Percentiles rank a stretch among this genome's conserved stretches.
These are phyloP conservation scores for Hirudinaria manillensis DNA, from an alignment of 2,888 invertebrate species.

Conservation along the genomic window DNA sequence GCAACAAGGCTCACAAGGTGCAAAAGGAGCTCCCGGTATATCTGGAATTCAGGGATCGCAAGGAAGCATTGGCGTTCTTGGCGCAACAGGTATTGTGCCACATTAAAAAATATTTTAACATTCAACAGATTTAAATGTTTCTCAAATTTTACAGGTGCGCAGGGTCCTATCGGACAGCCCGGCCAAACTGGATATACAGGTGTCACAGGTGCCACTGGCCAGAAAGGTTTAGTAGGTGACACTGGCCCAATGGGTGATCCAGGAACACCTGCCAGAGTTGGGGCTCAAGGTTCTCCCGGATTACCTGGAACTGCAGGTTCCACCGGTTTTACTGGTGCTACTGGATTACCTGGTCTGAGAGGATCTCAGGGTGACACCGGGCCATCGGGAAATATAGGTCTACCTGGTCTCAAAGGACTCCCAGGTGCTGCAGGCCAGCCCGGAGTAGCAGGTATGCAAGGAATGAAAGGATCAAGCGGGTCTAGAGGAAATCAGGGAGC, in stretches of 20 bases:
- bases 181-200: constrained; percentile 32
- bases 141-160: constrained; percentile 25
- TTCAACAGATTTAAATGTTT: not conserved
- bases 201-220: constrained; percentile 34
- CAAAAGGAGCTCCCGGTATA: constrained; percentile 18
- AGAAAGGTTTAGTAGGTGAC: constrained; percentile 35
- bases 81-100: constrained; percentile 26
- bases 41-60: constrained; percentile 22
- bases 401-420: constrained; percentile 6
- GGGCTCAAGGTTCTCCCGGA: constrained; percentile 29
- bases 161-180: constrained; percentile 27
- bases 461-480: constrained; percentile 17
- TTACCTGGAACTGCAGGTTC: constrained; percentile 23
- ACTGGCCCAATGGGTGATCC: constrained; percentile 36
- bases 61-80: constrained; percentile 22
- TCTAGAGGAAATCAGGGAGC: constrained; percentile 14
- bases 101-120: too few relatives aligned
- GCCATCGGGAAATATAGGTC: constrained; percentile 11
- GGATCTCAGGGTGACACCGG: constrained; percentile 8
- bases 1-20: constrained; percentile 31
- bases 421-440: constrained; percentile 9
- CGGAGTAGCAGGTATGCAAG: constrained; percentile 8
- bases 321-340: constrained; percentile 33
- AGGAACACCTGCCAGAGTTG: constrained; percentile 28
- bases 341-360: constrained; percentile 21